These are phyloP conservation scores for Larimichthys polyactis DNA, from an alignment of 2,113 vertebrate genomes.

Conservation along the genomic window DNA sequence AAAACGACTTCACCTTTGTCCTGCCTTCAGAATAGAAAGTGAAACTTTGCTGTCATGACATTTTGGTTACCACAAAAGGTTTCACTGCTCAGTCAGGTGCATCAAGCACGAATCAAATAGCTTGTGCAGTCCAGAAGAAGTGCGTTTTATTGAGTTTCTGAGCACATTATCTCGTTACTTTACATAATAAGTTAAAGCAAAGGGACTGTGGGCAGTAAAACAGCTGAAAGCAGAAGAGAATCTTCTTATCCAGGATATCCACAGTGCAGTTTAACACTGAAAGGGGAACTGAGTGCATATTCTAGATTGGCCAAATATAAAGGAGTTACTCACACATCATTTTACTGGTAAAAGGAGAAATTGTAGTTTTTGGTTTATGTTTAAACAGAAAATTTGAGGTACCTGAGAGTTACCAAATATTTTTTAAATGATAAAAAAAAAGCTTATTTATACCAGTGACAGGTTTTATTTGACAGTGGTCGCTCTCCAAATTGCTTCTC, in stretches of 20 bases:
- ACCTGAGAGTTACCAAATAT: no score
- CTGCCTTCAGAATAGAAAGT: not conserved
- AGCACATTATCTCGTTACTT: not conserved
- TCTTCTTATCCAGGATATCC: not conserved
- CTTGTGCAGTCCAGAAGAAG: not conserved
- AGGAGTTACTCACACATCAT: not conserved
- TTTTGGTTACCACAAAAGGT: conserved; percentile 1
- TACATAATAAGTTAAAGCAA: not conserved
- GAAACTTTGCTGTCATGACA: not conserved
- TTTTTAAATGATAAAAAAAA: not conserved
- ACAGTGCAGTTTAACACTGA: not conserved
- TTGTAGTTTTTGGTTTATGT: not conserved
- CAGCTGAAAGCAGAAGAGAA: conserved; percentile 20
- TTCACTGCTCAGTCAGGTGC: not conserved
- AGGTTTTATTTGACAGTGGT: not conserved
- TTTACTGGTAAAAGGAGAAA: not conserved
- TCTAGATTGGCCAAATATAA: not conserved
- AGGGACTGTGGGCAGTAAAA: not conserved
- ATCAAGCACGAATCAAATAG: not conserved
- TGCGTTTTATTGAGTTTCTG: not conserved
- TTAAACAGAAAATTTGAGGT: not conserved
- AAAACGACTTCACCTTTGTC: not conserved
- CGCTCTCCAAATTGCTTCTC: not conserved
- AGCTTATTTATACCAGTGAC: not conserved
- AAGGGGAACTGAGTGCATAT: conserved; percentile 29